Evolutionary conservation across 2,797 vertebrate genomes (phyloP).

Genomic region (Lacerta bilineata): DNA sequence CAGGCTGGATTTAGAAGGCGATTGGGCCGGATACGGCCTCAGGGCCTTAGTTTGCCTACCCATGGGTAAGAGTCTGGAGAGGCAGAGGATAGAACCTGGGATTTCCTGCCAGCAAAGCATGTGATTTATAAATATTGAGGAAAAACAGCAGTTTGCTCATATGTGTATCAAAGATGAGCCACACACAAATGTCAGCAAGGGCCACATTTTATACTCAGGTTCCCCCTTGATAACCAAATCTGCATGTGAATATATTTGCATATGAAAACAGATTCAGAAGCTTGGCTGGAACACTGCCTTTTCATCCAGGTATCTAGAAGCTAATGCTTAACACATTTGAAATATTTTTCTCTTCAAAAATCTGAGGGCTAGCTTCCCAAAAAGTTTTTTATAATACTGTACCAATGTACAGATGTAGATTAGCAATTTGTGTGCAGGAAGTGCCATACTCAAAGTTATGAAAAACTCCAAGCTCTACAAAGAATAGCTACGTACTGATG

Average conservation of each 20-base stretch:
- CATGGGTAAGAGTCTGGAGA: neutral
- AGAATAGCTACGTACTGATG: neutral
- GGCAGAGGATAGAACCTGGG: neutral
- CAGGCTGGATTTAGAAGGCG: too few relatives aligned
- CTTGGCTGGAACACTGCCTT: neutral
- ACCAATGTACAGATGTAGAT: neutral
- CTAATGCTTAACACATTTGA: neutral
- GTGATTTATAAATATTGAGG: neutral
- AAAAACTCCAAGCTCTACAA: neutral
- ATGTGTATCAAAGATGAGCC: neutral
- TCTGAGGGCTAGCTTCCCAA: neutral
- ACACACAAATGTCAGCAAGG: neutral
- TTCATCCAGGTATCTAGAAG: neutral
- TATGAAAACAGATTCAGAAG: neutral
- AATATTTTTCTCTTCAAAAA: neutral
- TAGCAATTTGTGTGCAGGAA: neutral
- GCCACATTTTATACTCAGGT: neutral
- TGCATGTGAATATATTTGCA: neutral
- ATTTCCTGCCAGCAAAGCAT: neutral
- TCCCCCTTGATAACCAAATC: neutral
- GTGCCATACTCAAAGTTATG: neutral
- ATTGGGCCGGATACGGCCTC: too few relatives aligned
- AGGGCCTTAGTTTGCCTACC: too few relatives aligned
- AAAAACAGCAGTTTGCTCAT: neutral
- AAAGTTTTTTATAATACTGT: neutral